Percentiles rank a stretch among this genome's conserved stretches.
phyloP scores from a whole-genome alignment of 2,888 invertebrate genomes.

The Hipparchia semele region DNA sequence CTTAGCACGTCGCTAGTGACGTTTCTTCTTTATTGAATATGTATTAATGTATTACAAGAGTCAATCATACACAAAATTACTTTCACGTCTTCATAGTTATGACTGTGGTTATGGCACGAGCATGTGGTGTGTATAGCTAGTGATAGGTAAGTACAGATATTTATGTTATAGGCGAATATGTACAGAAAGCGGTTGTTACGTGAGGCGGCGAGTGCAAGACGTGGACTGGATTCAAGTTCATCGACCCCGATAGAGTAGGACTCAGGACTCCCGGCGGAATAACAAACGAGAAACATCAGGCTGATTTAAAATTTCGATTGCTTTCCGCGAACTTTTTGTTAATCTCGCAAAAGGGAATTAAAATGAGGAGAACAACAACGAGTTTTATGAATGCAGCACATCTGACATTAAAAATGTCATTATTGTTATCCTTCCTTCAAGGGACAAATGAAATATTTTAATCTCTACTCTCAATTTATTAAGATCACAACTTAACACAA shows the following conservation, averaged over 20 bases:
- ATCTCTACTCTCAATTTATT: too few relatives aligned
- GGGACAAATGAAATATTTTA: not conserved
- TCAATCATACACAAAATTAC: not conserved
- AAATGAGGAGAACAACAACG: not conserved
- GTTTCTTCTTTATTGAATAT: too few relatives aligned
- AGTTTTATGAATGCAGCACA: not conserved
- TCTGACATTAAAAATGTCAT: not conserved
- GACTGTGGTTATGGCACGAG: not conserved
- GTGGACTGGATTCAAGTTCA: conserved; percentile 77
- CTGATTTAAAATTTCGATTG: conserved; percentile 35
- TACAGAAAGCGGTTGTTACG: conserved; percentile 76
- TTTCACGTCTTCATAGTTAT: not conserved
- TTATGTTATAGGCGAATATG: conserved; percentile 41
- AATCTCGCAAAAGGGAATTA: not conserved
- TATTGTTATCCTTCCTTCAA: not conserved
- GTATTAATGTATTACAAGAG: too few relatives aligned
- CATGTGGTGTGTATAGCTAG: not conserved
- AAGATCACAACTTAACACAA: too few relatives aligned
- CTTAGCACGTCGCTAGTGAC: too few relatives aligned
- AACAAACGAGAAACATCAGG: conserved; percentile 54
- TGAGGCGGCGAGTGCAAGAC: conserved; percentile 76
- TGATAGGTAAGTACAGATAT: conserved; percentile 2
- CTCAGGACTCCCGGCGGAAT: conserved; percentile 77
- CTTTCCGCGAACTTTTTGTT: conserved; percentile 15
- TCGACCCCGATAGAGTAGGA: conserved; percentile 74